Evolutionary conservation across 2,113 vertebrate genomes (phyloP), one percentile per base, ranked within the genome.

Genomic region (Clinocottus analis): DNA sequence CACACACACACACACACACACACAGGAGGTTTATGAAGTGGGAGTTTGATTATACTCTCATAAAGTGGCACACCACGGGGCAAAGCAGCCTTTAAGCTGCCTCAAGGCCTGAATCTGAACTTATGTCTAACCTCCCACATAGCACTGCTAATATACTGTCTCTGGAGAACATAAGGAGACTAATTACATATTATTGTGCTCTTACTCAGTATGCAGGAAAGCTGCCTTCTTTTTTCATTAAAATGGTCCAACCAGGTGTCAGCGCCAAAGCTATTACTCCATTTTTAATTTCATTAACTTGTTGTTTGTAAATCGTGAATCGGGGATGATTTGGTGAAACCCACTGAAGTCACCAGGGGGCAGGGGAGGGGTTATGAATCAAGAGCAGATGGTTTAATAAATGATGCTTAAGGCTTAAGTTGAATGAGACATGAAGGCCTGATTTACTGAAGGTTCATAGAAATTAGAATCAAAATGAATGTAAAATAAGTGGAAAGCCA

Each of bases 11-110:
- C 16, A 37, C 27, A 31, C 35, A 35, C 39, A 31, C 41, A 11
- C 51, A 62, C 23, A 7, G 71, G 21, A 39, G 67, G 33, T 67
- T 74, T 75, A 79, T 31, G 47, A 75, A 75, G 82, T 66, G 73
- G 72, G 66, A 75, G 70, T 85, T 82, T 86, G 81, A 88, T 84
- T 87, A 80, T 75, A 33, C 39, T 75, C 27, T 35, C 55, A 77
- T 72, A 75, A 84, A 75, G 56, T 37, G 35, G 43, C 55, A 25
- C 47, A 23, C 64, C 55, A 49, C 7, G 43, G 65, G 69, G 77
- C 56, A 81, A 33, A 84, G 72, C 75, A 64, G 72, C 68, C 65
- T 75, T 78, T 77, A 78, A 72, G 35, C 58, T 61, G 82, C 82
- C 79, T 85, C 55, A 43, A 75, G 79, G 72, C 79, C 23, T 61